Evolutionary conservation across 2,888 invertebrate species (phyloP).

Genomic region (Ligdia adustata): DNA sequence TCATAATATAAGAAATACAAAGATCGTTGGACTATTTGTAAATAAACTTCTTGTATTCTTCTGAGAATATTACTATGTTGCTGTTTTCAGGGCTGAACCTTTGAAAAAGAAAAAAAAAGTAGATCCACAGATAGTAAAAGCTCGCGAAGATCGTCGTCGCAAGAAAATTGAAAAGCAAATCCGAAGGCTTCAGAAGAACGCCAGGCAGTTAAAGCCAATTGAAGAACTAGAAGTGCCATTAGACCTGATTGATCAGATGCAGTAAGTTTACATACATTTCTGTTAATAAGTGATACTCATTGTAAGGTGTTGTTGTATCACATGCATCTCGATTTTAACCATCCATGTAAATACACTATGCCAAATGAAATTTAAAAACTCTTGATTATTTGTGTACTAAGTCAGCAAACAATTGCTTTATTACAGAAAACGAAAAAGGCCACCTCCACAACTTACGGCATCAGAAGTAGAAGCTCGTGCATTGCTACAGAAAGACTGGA

Average conservation of each 20-base stretch:
- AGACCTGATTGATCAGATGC: slow-evolving; percentile 85
- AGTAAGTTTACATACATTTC: slow-evolving; percentile 82
- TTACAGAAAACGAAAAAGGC: slow-evolving; percentile 75
- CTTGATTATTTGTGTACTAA: no score
- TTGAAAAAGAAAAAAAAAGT: slow-evolving; percentile 94
- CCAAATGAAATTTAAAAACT: no score
- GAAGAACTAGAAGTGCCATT: slow-evolving; percentile 92
- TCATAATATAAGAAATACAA: no score
- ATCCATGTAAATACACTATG: no score
- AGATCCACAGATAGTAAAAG: slow-evolving; percentile 91
- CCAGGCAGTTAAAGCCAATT: slow-evolving; percentile 94
- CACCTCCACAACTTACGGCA: slow-evolving; percentile 68
- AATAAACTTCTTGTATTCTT: no score
- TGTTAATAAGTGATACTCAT: no score
- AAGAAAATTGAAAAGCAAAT: slow-evolving; percentile 95
- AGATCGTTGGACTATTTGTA: no score
- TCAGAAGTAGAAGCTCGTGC: slow-evolving; percentile 87
- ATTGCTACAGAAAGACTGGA: slow-evolving; percentile 90
- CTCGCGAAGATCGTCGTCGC: slow-evolving; percentile 91
- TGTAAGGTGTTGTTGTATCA: no score
- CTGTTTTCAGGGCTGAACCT: slow-evolving; percentile 90
- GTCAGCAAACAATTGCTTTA: no score
- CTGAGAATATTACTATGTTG: no score
- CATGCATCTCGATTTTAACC: no score
- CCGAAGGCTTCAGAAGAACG: slow-evolving; percentile 90